Evolutionary conservation across 2,797 vertebrate species (phyloP).

Genomic region (Liparis tanakae): DNA sequence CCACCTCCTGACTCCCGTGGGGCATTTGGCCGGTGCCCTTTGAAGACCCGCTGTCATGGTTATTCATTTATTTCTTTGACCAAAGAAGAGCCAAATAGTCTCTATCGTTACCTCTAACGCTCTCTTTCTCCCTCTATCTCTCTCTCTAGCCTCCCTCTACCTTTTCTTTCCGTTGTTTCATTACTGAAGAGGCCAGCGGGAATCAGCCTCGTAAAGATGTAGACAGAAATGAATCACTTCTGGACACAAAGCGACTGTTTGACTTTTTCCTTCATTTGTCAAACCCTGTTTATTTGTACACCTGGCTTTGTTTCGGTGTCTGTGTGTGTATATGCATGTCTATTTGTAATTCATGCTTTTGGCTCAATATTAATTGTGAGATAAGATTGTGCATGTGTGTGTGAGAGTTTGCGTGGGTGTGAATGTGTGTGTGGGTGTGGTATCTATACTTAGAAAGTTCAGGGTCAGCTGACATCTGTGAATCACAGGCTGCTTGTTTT

Average conservation of each 20-base stretch:
- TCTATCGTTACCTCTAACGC: conserved; percentile 23
- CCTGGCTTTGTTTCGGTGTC: conserved; percentile 13
- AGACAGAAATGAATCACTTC: neutral
- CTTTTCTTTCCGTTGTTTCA: neutral
- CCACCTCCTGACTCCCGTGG: conserved; percentile 54
- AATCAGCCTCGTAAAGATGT: neutral
- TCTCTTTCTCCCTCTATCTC: neutral
- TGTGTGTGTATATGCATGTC: neutral
- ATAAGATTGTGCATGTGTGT: conserved; percentile 42
- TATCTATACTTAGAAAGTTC: conserved; percentile 78
- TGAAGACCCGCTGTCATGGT: conserved; percentile 59
- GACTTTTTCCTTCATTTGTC: neutral
- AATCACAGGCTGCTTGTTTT: conserved; percentile 78
- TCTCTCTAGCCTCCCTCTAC: neutral
- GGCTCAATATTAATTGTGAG: conserved; percentile 37
- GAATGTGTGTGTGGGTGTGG: neutral
- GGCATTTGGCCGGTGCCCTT: conserved; percentile 69
- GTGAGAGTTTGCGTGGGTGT: no score
- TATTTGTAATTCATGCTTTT: conserved; percentile 25
- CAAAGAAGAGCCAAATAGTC: conserved; percentile 46
- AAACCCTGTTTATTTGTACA: conserved; percentile 21
- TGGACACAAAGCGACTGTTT: neutral
- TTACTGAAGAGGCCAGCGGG: neutral
- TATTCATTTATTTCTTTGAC: conserved; percentile 72
- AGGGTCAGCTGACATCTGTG: conserved; percentile 70